Evolutionary conservation across 2,797 vertebrate species (phyloP).

Genomic region (Sciurus carolinensis): DNA sequence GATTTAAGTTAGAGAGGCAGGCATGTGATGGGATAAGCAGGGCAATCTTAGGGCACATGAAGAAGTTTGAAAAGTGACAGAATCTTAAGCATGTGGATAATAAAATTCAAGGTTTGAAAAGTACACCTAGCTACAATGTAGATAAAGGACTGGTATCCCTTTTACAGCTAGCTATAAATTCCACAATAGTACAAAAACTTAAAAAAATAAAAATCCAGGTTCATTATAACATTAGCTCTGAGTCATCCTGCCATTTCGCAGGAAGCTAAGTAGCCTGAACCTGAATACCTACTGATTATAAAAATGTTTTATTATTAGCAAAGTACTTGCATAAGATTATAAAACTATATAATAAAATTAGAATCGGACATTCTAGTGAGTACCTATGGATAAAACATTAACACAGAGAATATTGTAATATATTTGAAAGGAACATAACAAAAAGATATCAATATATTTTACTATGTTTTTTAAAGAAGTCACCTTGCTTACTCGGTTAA

Average conservation of each 20-base stretch:
- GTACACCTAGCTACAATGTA: background rate
- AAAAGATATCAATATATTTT: background rate
- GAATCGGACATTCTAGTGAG: background rate
- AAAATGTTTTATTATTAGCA: constrained; percentile 1
- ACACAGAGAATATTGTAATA: background rate
- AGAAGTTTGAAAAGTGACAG: background rate
- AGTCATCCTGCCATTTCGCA: background rate
- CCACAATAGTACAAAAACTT: background rate
- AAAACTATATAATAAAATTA: background rate
- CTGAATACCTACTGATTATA: background rate
- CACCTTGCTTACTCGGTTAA: background rate
- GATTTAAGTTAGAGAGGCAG: background rate
- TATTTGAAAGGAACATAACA: background rate
- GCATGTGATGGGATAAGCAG: background rate
- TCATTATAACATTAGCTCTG: background rate
- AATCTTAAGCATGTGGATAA: background rate
- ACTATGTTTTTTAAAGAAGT: background rate
- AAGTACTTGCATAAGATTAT: background rate
- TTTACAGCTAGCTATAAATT: background rate
- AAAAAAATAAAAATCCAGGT: background rate
- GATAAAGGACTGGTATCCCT: background rate
- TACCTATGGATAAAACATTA: background rate
- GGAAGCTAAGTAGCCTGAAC: background rate
- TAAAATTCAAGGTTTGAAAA: background rate
- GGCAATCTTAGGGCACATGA: background rate